Conservation (phyloP, 2,797 vertebrate genomes). For the Novumbra hubbsi region DNA sequence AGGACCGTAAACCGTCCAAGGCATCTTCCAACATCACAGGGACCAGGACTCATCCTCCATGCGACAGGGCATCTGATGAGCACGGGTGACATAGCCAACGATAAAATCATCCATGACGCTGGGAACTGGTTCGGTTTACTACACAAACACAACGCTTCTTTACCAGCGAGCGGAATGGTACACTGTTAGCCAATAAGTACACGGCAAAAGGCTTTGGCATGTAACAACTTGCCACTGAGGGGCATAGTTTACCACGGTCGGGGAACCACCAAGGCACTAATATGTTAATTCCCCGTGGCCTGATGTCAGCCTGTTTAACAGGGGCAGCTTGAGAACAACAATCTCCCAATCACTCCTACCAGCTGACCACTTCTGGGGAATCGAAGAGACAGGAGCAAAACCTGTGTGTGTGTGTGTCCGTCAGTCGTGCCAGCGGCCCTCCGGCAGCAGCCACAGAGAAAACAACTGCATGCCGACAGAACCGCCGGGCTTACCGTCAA, state of each 20-base stretch:
- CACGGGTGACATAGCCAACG: no score
- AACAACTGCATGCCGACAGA: conserved; percentile 27
- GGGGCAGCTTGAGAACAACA: neutral
- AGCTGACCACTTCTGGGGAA: neutral
- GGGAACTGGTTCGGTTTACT: neutral
- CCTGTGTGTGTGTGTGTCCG: conserved; percentile 24
- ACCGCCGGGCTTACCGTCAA: conserved; percentile 9
- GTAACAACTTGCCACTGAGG: neutral
- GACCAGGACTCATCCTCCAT: no score
- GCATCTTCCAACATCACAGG: no score
- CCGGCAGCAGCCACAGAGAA: conserved; percentile 29
- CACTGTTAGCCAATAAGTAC: neutral
- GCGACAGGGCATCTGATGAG: no score
- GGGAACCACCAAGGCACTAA: neutral
- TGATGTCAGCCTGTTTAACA: neutral
- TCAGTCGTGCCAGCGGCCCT: conserved; percentile 28
- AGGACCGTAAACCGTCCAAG: no score
- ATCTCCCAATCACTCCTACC: neutral
- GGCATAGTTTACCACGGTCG: conserved; percentile 1
- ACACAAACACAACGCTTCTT: neutral
- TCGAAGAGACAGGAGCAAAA: neutral
- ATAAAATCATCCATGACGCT: neutral
- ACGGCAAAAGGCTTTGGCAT: neutral
- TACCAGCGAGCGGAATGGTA: neutral
- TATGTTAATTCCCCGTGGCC: neutral